Evolutionary conservation across 2,113 vertebrate genomes (phyloP).

Genomic region (Colius striatus): DNA sequence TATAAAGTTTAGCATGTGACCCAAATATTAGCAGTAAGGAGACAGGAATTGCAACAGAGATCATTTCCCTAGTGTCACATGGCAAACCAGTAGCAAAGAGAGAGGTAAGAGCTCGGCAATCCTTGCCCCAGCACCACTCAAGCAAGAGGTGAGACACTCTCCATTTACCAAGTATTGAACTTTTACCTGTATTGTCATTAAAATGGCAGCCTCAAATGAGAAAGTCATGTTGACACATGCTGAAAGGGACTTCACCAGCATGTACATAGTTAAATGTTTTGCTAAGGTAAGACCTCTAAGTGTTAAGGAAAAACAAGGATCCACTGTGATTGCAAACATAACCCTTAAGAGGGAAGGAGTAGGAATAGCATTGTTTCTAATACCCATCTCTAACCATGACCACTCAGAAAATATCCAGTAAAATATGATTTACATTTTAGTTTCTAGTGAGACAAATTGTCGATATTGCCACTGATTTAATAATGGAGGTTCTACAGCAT

Average conservation of each 20-base stretch:
- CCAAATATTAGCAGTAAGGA: not conserved
- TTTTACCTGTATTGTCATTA: not conserved
- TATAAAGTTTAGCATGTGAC: not conserved
- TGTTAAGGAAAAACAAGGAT: not conserved
- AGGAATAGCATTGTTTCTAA: not conserved
- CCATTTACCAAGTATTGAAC: not conserved
- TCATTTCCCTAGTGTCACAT: not conserved
- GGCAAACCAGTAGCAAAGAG: not conserved
- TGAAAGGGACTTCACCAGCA: not conserved
- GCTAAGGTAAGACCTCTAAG: not conserved
- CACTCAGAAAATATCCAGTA: not conserved
- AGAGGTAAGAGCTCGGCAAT: not conserved
- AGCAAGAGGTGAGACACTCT: not conserved
- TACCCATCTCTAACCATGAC: not conserved
- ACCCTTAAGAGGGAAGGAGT: not conserved
- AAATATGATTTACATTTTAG: not conserved
- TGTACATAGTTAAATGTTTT: not conserved
- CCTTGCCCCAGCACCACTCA: not conserved
- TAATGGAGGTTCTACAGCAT: not conserved
- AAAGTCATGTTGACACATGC: not conserved
- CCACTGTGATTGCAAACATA: not conserved
- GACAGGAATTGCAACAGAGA: not conserved
- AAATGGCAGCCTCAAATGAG: not conserved
- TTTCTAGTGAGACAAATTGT: not conserved
- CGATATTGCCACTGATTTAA: not conserved